Evolutionary conservation across 2,888 invertebrate genomes (phyloP).

Genomic region (Theretra japonica): DNA sequence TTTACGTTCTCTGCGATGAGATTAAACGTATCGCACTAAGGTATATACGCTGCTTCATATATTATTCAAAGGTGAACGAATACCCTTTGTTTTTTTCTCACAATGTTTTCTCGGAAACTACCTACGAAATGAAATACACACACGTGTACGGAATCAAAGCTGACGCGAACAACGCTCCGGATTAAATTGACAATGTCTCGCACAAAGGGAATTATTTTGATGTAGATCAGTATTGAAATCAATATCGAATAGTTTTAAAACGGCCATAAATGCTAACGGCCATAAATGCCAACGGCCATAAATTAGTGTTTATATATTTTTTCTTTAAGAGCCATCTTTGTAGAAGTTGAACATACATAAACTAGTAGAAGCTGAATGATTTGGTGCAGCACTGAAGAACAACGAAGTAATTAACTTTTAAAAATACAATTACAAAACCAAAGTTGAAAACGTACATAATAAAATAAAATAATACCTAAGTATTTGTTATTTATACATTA

Average conservation of each 20-base stretch:
- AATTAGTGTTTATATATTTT: too few relatives aligned
- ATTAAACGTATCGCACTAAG: constrained; percentile 41
- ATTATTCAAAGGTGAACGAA: constrained; percentile 53
- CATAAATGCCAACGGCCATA: too few relatives aligned
- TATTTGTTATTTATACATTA: too few relatives aligned
- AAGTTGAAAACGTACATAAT: too few relatives aligned
- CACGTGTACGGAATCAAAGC: constrained; percentile 28
- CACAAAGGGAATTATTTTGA: neutral
- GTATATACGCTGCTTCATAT: constrained; percentile 45
- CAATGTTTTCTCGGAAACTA: constrained; percentile 31
- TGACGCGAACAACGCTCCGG: constrained; percentile 15
- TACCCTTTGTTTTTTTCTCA: constrained; percentile 47
- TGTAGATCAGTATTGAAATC: neutral
- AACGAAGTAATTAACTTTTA: too few relatives aligned
- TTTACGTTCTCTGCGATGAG: constrained; percentile 45
- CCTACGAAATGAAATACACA: constrained; percentile 28
- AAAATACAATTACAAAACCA: too few relatives aligned
- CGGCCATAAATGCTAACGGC: too few relatives aligned
- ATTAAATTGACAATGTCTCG: constrained; percentile 10
- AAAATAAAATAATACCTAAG: too few relatives aligned
- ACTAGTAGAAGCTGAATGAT: too few relatives aligned
- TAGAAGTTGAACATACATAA: too few relatives aligned
- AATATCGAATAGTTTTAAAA: neutral
- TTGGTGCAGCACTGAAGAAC: too few relatives aligned
- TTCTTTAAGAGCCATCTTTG: too few relatives aligned